A percentile compares a stretch with the other conserved stretches of the same genome.
phyloP scores from a whole-genome alignment of 2,797 vertebrate genomes.

The Tinamus major region DNA sequence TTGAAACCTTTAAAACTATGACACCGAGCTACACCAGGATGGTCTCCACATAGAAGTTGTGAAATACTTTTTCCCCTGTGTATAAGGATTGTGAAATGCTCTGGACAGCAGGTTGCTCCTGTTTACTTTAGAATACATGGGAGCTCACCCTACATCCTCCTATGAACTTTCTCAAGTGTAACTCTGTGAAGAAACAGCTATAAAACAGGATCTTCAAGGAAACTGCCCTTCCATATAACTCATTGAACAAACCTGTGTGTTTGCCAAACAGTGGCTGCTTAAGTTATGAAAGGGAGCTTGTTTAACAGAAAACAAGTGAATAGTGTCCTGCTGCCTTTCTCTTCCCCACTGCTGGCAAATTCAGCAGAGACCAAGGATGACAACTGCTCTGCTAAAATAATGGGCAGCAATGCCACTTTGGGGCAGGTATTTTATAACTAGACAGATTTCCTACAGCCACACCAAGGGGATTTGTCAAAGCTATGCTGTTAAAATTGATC shows the following conservation, averaged over 20 bases:
- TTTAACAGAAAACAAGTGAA: constrained; percentile 19
- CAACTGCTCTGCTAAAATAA: not conserved
- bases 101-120: not conserved
- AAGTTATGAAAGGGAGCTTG: constrained; percentile 3
- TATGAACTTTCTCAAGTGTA: not conserved
- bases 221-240: not conserved
- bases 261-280: not conserved
- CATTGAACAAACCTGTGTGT: not conserved
- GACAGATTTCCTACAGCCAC: not conserved
- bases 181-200: not conserved
- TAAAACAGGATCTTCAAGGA: not conserved
- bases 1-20: not conserved
- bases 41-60: not conserved
- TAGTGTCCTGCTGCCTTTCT: not conserved
- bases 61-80: not conserved
- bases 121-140: not conserved
- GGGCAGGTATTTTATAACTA: not conserved
- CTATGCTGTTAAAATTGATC: not conserved
- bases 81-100: not conserved
- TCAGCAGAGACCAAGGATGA: not conserved
- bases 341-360: not conserved
- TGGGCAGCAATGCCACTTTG: accelerated
- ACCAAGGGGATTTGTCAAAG: not conserved
- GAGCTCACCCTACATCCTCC: not conserved
- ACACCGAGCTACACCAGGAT: not conserved